Conservation (phyloP, 2,113 vertebrate genomes). For the Shinisaurus crocodilurus region DNA sequence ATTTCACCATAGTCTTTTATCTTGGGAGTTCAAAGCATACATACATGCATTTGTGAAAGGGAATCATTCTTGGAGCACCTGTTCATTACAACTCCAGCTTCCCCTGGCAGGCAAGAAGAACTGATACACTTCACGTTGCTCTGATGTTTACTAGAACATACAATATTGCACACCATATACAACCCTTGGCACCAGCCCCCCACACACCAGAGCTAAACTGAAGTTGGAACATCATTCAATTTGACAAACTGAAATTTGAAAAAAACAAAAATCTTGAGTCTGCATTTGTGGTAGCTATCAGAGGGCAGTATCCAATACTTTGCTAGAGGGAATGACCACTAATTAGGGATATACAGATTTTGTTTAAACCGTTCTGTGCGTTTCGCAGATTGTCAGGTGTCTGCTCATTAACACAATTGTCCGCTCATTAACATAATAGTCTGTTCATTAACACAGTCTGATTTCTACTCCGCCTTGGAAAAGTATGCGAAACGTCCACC, state of each 20-base stretch:
- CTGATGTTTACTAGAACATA: not conserved
- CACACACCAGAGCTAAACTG: not conserved
- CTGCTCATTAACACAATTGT: too few relatives aligned
- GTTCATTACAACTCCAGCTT: not conserved
- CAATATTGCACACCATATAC: too few relatives aligned
- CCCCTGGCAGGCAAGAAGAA: not conserved
- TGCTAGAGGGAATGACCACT: too few relatives aligned
- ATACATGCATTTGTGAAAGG: not conserved
- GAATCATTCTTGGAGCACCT: not conserved
- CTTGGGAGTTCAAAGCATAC: constrained; percentile 22
- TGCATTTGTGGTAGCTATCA: not conserved
- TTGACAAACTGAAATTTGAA: not conserved
- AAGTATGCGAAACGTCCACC: too few relatives aligned
- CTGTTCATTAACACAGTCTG: too few relatives aligned
- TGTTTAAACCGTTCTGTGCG: too few relatives aligned
- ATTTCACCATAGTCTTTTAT: constrained; percentile 18
- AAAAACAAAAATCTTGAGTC: not conserved
- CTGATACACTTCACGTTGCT: not conserved
- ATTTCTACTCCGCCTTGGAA: too few relatives aligned
- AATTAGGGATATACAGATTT: too few relatives aligned
- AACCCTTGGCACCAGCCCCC: not conserved
- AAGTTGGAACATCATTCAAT: not conserved
- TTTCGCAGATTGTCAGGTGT: too few relatives aligned
- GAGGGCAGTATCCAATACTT: not conserved
- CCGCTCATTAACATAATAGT: too few relatives aligned